Evolutionary conservation across 1,140 invertebrate genomes (phyloP), one percentile per base, ranked within the genome.

Genomic region (Oscheius sp.): DNA sequence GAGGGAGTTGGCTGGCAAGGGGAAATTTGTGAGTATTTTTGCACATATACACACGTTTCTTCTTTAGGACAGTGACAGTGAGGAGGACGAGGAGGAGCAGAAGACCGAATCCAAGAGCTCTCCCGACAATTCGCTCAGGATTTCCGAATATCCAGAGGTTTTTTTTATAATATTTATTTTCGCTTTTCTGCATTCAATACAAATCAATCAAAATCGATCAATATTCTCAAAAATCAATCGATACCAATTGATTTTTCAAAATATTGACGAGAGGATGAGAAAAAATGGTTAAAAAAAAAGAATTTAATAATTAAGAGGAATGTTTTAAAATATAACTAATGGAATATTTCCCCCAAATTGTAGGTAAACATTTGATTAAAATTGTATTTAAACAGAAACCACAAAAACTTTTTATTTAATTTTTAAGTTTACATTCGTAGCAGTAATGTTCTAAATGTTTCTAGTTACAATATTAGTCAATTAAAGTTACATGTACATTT

Each of bases 1-100:
- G 59, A 10, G 71, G 4, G 62, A 46, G 20, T 42, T 46, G n/a
- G 64, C 62, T 7, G 71, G 71, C 31, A 73, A 73, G 23, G 20
- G 45, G 3, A 73, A 66, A 49, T 73, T 73, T 66, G 64, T 66
- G 58, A 15, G 64, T 15, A n/a, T 42, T 29, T 66, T 59, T 46
- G 7, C 20, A 65, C 15, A 49, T 4, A 66, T 18, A 42, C 10
- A 0, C 18, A 46, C 61, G 29, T 7, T 10, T 7, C 26, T 66
- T 18, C 61, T 15, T 66, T n/a, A 66, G 64, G 64, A 66, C 26
- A 66, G 64, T 52, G 34, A 35, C 26, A 66, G 64, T 28, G 29
- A 29, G n/a, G 64, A 66, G 7, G 64, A 66, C 61, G 64, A 66
- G 18, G 45, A 26, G 18, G 64, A 52, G 1, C 61, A 7, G 35